A percentile compares a stretch with the other conserved stretches of the same genome.
Conservation (phyloP, 2,113 vertebrate genomes). For the Uropsilus gracilis region DNA sequence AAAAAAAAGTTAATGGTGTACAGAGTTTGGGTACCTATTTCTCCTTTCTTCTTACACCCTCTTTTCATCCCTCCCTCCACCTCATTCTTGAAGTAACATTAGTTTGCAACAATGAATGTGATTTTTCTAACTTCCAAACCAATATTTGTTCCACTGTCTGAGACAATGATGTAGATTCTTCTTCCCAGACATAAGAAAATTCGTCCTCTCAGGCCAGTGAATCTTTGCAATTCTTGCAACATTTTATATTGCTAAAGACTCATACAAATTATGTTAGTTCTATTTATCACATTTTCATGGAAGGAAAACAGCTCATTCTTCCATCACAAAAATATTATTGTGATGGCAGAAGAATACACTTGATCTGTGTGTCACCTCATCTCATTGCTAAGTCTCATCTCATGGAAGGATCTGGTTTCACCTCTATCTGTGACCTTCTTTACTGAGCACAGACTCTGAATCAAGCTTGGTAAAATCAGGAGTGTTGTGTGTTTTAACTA, state of each 20-base stretch:
- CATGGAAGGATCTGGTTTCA: background rate
- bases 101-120: background rate
- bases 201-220: background rate
- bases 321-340: background rate
- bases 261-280: background rate
- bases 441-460: background rate
- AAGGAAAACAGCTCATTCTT: background rate
- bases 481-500: background rate
- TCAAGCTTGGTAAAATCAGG: background rate
- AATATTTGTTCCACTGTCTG: background rate
- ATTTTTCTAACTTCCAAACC: background rate
- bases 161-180: background rate
- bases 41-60: too few species aligned
- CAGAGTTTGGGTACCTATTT: background rate
- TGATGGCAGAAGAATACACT: too few species aligned
- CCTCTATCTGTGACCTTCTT: background rate
- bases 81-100: too few species aligned
- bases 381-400: background rate
- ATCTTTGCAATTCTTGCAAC: background rate
- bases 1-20: background rate
- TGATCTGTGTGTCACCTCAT: too few species aligned
- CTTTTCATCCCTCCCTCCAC: too few species aligned
- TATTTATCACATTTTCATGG: background rate
- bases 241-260: background rate
- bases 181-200: background rate